Evolutionary conservation across 2,113 vertebrate species (phyloP), one percentile per base, ranked within the genome.

Genomic region (Romanogobio albipinnatus): DNA sequence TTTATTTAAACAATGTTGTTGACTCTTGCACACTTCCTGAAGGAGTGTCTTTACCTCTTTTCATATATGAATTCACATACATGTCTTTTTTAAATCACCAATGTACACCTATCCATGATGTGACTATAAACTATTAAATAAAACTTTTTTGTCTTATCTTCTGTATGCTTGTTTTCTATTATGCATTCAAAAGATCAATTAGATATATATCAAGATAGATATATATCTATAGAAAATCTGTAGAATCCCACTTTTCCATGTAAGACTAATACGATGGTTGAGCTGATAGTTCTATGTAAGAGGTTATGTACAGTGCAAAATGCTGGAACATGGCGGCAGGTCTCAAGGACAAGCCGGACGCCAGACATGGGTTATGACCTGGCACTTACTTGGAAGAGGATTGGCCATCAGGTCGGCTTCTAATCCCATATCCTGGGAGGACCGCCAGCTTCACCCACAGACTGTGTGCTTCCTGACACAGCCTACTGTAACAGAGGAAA

Each of bases 381-480:
- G 74, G 24, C 47, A 86, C 86, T 86, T 59, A 9, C 49, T 47
- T 68, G 19, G n/a, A 75, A 81, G 84, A 47, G 26, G 84, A 89
- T 89, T 87, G 78, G 5, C 6, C 71, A 62, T 87, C 15, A 56
- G 86, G 79, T 74, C 62, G 15, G 15, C 33, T 56, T 86, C 66
- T 92, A 92, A 93, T 92, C 91, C 88, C 75, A 58, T 86, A 36
- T 62, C 66, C 45, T 53, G 89, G 89, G 91, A 0, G 91, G 91
- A 84, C 85, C 84, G 51, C 26, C 14, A 26, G 11, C 19, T 22
- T 26, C 84, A 61, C 78, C 36, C 74, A 84, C 56, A 87, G 87
- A 26, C 81, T 85, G 81, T 85, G 91, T 89, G 89, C 80, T 89
- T 90, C 76, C 85, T 86, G 47, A 86, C 26, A 74, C 7, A 17